Conservation (phyloP, 1,140 invertebrate genomes). For the Caligus rogercresseyi region DNA sequence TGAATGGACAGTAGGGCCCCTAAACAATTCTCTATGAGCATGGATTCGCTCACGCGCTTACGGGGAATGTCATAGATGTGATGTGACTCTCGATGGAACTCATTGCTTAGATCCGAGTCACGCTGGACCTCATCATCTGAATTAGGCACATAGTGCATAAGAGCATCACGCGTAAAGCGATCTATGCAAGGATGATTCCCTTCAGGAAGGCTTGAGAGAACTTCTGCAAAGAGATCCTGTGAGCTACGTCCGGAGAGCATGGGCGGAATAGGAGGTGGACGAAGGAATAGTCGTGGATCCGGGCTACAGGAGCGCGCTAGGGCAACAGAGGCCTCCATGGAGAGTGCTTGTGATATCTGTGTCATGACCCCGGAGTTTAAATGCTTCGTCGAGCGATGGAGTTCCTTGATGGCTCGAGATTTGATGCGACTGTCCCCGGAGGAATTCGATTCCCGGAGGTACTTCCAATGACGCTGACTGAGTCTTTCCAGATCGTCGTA, state of each 20-base stretch:
- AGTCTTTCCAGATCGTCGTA: not conserved
- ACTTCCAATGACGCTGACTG: not conserved
- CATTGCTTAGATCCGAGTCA: conserved; percentile 15
- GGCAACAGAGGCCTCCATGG: conserved; percentile 3
- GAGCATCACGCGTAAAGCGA: not conserved
- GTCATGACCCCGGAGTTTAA: not conserved
- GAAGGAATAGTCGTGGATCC: conserved; percentile 8
- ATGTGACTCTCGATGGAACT: conserved; percentile 16
- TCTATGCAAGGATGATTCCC: conserved; percentile 7
- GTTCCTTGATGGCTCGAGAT: not conserved
- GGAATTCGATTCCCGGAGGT: not conserved
- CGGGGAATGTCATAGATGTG: conserved; percentile 3
- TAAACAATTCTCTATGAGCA: conserved; percentile 12
- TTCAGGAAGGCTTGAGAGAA: not conserved
- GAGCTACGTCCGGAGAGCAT: not conserved
- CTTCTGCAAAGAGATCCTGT: not conserved
- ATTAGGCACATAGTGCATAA: not conserved
- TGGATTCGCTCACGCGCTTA: not conserved
- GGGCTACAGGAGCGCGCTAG: not conserved
- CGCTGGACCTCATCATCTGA: not conserved
- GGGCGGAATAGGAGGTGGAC: not conserved
- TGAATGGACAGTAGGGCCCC: conserved; percentile 14
- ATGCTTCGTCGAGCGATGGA: not conserved
- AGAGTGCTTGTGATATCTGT: not conserved
- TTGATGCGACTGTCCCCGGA: not conserved